Evolutionary conservation across 1,140 invertebrate genomes (phyloP), one percentile per base, ranked within the genome.

Genomic region (Drosophila kurseongensis): DNA sequence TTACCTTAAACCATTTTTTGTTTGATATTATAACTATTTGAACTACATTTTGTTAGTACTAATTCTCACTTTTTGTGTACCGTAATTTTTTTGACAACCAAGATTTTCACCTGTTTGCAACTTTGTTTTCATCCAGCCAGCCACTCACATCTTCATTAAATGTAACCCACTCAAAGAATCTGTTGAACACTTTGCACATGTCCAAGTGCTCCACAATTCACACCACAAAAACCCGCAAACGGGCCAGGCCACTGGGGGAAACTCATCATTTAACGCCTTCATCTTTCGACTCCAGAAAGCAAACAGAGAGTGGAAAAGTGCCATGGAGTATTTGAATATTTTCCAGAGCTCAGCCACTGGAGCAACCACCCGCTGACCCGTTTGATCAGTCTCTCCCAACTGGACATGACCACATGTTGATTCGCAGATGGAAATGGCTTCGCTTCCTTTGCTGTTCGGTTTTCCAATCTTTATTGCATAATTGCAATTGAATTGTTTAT

Each of bases 401-500:
- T 68, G 58, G 75, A 78, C 66, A 58, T 18, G 76, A 54, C 76
- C 76, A 72, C 76, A 78, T 78, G 76, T 78, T 78, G 76, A 78
- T 76, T 76, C 61, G 54, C 62, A 67, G 32, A 59, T 50, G 62
- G 54, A 52, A 50, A 44, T 78, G 54, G 55, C 56, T 78, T 45
- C 63, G 62, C 45, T 65, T 59, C 65, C 35, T 62, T 73, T 57
- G 42, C 23, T 56, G n/a, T 42, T 44, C 12, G 55, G 32, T 63
- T 66, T 56, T 56, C 65, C 65, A 77, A 77, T 76, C 73, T 78
- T 78, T 72, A 78, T 78, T 78, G 76, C 76, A 78, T 78, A 78
- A 78, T 78, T 78, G 76, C 75, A 78, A 78, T 78, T 78, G 76
- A 78, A 78, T 78, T 78, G 75, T 78, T 78, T 78, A 55, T 62